A percentile compares a stretch with the other conserved stretches of the same genome.
Conservation (phyloP, 2,797 vertebrate species). For the Myiotriccus ornatus region DNA sequence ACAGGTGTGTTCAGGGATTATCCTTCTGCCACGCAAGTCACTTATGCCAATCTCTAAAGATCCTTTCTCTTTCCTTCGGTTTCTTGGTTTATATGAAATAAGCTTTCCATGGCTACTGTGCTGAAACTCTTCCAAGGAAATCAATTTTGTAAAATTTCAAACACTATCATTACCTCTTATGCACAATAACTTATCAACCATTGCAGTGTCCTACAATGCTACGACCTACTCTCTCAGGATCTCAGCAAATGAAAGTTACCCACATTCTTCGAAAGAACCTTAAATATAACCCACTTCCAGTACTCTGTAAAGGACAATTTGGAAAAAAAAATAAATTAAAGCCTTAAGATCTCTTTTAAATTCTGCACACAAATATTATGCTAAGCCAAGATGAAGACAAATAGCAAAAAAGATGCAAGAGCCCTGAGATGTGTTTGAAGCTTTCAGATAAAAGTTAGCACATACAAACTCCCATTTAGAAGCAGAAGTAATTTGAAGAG, state of each 20-base stretch:
- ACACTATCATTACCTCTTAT: neutral
- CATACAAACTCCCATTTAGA: constrained; percentile 5
- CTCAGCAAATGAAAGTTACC: neutral
- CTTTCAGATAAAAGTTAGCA: neutral
- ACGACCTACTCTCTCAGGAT: neutral
- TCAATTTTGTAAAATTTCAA: neutral
- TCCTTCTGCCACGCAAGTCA: constrained; percentile 54
- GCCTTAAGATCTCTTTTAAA: neutral
- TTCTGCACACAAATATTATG: neutral
- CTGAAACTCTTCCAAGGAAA: neutral
- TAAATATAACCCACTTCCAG: neutral
- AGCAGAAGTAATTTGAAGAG: constrained; percentile 18
- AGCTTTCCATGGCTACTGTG: neutral
- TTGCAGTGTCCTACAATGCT: neutral
- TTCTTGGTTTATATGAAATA: neutral
- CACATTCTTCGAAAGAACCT: neutral
- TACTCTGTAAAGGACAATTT: neutral
- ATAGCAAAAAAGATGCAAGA: neutral
- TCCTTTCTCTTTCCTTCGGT: constrained; percentile 11
- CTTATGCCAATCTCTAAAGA: constrained; percentile 43
- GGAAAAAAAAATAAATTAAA: neutral
- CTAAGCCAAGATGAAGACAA: neutral
- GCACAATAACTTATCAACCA: neutral
- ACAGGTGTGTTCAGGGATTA: constrained; percentile 77
- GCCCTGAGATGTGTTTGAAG: neutral